Base-by-base conservation (phyloP, 2,888 invertebrate genomes). In the Megamerina dolium region DNA sequence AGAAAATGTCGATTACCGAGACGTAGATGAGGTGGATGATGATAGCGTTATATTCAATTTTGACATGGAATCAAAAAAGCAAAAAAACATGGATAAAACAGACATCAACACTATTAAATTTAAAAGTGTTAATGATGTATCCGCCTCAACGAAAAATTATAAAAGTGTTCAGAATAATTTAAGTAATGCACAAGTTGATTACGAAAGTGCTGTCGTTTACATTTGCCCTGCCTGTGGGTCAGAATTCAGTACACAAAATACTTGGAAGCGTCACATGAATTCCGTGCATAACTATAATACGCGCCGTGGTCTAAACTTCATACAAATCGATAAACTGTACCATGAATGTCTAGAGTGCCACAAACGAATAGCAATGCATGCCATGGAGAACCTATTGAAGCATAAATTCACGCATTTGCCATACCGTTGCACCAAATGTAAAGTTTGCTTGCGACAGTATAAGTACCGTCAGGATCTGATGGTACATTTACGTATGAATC, bases 341-440 rank as follows among this genome's bases (percentile, higher is more conserved):
- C 65, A 65, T 46, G 57, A 59, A 19, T 65, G 65, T 33, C 47
- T 60, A 40, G 66, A 65, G 43, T 65, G 65, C 42, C 57, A 61
- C 27, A 65, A 63, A 45, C 60, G 62, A 4, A 65, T 65, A 16
- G 65, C 65, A 1, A 65, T 65, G 65, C 65, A 65, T 36, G 64
- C 64, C 17, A 58, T 66, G 32, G 65, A 65, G 38, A 65, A 65
- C 49, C 53, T 65, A 17, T 43, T 65, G 2, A 65, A 65, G 46
- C 65, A 65, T 44, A 65, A 65, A 52, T 65, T 66, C 26, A 65
- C 65, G 5, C 65, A 65, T 55, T 41, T 65, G 40, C 65, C 65
- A 14, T 65, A 56, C 46, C 54, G 66, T 2, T 65, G 66, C 43
- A 59, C 60, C 32, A 65, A 65, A 47, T 65, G 65, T 41, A 58